Percentiles rank a stretch among this genome's conserved stretches.
phyloP scores from a whole-genome alignment of 2,113 vertebrate species.

The Emydura subglobosa region DNA sequence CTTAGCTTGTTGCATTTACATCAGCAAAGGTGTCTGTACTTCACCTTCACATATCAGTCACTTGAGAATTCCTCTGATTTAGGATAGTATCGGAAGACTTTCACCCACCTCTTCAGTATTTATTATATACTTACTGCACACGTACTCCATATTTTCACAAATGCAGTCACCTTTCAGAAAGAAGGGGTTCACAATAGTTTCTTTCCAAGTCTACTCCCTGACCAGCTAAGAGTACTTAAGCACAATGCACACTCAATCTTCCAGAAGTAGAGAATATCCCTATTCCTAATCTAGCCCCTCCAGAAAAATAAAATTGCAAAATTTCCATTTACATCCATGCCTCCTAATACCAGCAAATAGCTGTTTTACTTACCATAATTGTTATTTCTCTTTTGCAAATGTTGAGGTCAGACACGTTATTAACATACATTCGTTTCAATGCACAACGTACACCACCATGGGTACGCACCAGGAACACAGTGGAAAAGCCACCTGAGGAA shows the following conservation, averaged over 20 bases:
- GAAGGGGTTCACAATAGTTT: not conserved
- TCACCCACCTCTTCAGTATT: not conserved
- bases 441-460: slow-evolving; percentile 90
- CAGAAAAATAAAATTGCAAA: not conserved
- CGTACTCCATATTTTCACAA: too few species aligned
- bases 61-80: too few species aligned
- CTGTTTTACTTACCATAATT: slow-evolving; percentile 90
- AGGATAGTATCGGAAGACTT: not conserved
- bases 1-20: too few species aligned
- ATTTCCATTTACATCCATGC: not conserved
- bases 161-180: not conserved
- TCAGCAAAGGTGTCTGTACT: not conserved
- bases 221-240: not conserved
- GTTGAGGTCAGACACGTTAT: slow-evolving; percentile 91
- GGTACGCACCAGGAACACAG: slow-evolving; percentile 94
- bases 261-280: not conserved
- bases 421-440: slow-evolving; percentile 97
- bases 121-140: not conserved
- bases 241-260: not conserved
- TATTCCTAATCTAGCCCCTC: not conserved
- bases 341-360: not conserved
- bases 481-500: slow-evolving; percentile 92
- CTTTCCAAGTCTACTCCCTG: not conserved
- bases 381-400: slow-evolving; percentile 96
- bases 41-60: not conserved